A percentile compares a stretch with the other conserved stretches of the same genome.
Evolutionary conservation across 2,797 vertebrate species (phyloP).

Genomic region (Gambelia wislizenii): DNA sequence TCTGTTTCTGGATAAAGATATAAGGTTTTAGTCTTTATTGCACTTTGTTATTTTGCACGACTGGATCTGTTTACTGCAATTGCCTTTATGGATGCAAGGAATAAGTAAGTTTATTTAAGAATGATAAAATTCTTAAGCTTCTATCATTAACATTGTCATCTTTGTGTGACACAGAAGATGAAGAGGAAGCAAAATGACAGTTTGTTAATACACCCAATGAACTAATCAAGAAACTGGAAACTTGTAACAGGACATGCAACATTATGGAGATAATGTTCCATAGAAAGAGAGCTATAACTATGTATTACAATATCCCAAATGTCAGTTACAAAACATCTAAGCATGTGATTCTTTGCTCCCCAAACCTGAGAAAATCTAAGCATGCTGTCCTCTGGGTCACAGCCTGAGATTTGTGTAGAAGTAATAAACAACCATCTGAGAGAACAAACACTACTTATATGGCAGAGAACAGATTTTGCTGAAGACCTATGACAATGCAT

Average conservation of each 20-base stretch:
- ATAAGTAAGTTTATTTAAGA: conserved; percentile 21
- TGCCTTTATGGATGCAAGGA: background rate
- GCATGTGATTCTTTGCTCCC: background rate
- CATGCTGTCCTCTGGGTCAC: background rate
- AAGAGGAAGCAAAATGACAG: conserved; percentile 38
- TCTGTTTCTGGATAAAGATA: background rate
- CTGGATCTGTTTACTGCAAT: background rate
- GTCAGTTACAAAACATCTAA: background rate
- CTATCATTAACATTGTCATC: conserved; percentile 33
- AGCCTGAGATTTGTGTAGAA: conserved; percentile 54
- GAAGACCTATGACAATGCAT: conserved; percentile 55
- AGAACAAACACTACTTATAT: conserved; percentile 65
- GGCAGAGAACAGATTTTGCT: conserved; percentile 63
- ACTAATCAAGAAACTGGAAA: background rate
- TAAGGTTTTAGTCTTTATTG: background rate
- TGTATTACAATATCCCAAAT: background rate
- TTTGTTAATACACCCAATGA: conserved; percentile 45
- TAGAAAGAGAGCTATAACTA: background rate
- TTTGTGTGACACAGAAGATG: conserved; percentile 44
- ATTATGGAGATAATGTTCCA: conserved; percentile 34
- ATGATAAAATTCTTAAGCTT: conserved; percentile 27
- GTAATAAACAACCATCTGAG: conserved; percentile 51
- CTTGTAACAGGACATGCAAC: too few species aligned
- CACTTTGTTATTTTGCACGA: background rate
- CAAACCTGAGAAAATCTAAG: background rate